Evolutionary conservation across 2,888 invertebrate genomes (phyloP).

Genomic region (Ophion slaviceki): DNA sequence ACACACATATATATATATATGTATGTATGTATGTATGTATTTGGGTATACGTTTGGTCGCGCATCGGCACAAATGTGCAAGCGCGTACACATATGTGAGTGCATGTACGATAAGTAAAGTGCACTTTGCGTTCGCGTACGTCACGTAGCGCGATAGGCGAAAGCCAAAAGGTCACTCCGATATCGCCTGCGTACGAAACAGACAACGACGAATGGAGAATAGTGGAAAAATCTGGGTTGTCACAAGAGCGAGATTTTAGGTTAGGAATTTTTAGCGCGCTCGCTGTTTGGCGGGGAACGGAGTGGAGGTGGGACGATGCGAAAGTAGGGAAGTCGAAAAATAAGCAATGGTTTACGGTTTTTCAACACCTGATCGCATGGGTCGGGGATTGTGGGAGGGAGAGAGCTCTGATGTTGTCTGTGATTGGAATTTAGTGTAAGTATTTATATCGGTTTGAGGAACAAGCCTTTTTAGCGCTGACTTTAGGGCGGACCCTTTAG

Average conservation of each 20-base stretch:
- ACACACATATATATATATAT: not conserved
- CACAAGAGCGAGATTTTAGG: not conserved
- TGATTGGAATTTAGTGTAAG: not conserved
- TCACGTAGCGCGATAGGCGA: not conserved
- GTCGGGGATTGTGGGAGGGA: too few relatives aligned
- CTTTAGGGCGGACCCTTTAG: too few relatives aligned
- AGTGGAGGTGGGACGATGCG: too few relatives aligned
- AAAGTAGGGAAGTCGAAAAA: too few relatives aligned
- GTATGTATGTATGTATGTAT: too few relatives aligned
- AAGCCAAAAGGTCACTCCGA: slow-evolving; percentile 7
- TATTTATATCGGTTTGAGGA: not conserved
- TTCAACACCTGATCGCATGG: too few relatives aligned
- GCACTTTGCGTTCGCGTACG: slow-evolving; percentile 15
- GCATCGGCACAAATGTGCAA: too few relatives aligned
- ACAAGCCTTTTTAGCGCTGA: not conserved
- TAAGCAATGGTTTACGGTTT: too few relatives aligned
- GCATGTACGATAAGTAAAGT: slow-evolving; percentile 18
- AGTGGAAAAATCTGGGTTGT: not conserved
- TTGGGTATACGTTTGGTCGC: too few relatives aligned
- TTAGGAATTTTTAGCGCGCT: not conserved
- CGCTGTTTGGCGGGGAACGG: not conserved
- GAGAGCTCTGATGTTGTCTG: not conserved
- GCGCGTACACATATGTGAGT: not conserved
- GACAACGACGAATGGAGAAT: not conserved
- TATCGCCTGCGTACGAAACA: not conserved